Base-by-base conservation (phyloP, 1,140 invertebrate species). In the Acromyrmex heyeri region DNA sequence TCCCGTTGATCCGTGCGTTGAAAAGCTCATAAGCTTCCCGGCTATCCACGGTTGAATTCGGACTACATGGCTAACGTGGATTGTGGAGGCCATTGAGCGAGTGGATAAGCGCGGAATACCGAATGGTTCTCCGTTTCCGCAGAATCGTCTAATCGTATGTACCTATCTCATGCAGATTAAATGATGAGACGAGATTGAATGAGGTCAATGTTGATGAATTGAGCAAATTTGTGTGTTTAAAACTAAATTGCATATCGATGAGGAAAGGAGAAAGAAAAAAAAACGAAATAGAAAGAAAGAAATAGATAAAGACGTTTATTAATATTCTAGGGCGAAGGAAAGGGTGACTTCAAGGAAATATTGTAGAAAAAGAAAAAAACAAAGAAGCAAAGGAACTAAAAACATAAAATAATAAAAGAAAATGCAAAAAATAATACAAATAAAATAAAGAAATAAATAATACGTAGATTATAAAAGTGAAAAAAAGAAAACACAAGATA, bases 71-170 rank as follows among this genome's bases (percentile, higher is more conserved):
- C 34, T 48, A 70, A 61, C 38, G 57, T 38, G 44, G 18, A 53
- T 27, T 75, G 59, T 50, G 55, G 12, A 88, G 38, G 30, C 34
- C 61, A 55, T 59, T 38, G 86, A 67, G 82, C 57, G 48, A 69
- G 78, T 75, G 87, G 87, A 86, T 78, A 85, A 61, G 48, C 65
- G 7, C 24, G 65, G 65, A 65, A 69, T 87, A 83, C 65, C 57
- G 78, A 90, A 90, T 87, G 79, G 85, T 82, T 88, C 82, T 86
- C 76, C 57, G 88, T 76, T 88, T 88, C 86, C 73, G 88, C 73
- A 64, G 64, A 88, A 90, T 86, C 86, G 89, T 91, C 89, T 91
- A 91, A 91, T 91, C 89, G 83, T 83, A 91, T 73, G 82, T 90
- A 78, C 30, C 86, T 88, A 91, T 90, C 88, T 88, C 65, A 64